Percentiles rank a stretch among this genome's conserved stretches.
phyloP scores from a whole-genome alignment of 2,888 invertebrate genomes.

The Monopis laevigella region DNA sequence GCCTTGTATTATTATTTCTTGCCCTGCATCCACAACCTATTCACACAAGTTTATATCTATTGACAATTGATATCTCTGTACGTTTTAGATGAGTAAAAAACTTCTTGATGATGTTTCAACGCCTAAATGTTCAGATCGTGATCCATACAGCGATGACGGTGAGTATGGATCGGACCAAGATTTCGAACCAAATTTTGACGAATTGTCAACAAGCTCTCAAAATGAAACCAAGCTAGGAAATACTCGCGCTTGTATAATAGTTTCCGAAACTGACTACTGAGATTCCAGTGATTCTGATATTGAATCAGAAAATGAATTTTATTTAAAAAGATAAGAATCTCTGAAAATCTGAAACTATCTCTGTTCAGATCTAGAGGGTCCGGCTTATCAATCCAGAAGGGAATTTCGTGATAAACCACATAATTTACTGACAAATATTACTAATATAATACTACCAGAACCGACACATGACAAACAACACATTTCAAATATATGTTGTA shows the following conservation, averaged over 20 bases:
- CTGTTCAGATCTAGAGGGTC: constrained; percentile 12
- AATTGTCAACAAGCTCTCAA: constrained; percentile 15
- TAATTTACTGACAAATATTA: too few relatives aligned
- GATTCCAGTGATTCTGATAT: constrained; percentile 2
- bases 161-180: constrained; percentile 17
- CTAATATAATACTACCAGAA: too few relatives aligned
- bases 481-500: too few relatives aligned
- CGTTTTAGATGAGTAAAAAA: neutral
- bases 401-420: too few relatives aligned
- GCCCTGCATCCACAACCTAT: too few relatives aligned
- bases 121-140: neutral
- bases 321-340: constrained; percentile 6
- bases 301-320: constrained; percentile 10
- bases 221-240: constrained; percentile 10
- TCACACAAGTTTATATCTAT: too few relatives aligned
- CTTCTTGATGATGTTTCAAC: neutral
- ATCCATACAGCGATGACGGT: constrained; percentile 17
- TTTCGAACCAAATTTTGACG: constrained; percentile 10
- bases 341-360: constrained; percentile 12
- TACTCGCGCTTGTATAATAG: neutral
- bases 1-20: too few relatives aligned
- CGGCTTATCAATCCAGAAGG: too few relatives aligned
- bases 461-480: too few relatives aligned
- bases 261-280: neutral
- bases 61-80: neutral